Evolutionary conservation across 1,140 invertebrate genomes (phyloP), one percentile per base, ranked within the genome.

Genomic region (Drosophila mayri): DNA sequence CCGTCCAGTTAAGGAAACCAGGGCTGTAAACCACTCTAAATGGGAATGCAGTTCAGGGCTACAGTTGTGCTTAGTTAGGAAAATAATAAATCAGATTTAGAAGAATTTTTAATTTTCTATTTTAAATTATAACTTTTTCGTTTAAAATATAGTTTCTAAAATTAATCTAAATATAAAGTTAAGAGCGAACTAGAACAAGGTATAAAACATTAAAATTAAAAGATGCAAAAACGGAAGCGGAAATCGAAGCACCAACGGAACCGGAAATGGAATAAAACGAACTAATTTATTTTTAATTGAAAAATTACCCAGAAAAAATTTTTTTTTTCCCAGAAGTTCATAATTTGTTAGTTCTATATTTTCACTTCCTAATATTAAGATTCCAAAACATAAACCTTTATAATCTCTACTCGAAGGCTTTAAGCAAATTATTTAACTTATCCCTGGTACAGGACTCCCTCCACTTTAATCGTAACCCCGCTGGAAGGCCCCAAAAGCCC

Each of bases 1-100:
- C 60, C 61, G 67, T 67, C 50, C 77, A 75, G 63, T 37, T 18
- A 12, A 2, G 8, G 35, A 55, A 38, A 55, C 52, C 52, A 55
- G 52, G 52, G 50, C 50, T 54, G 50, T 54, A 9, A 37, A 32
- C 32, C 32, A 10, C 8, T 37, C 4, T 16, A 4, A 35, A 22
- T 7, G 1, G 32, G 4, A 22, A 25, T 22, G 35, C 32, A 25
- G 20, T 5, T 16, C 4, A 5, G 14, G 32, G 14, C 0, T 14
- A 16, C 14, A 20, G 10, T 32, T 50, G n/a, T 50, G 16, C 9
- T 28, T 28, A 5, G 16, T 25, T 10, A 4, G 12, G 12, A 11
- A 49, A 28, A 2, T 14, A 6, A 9, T 35, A 14, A 1, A 12
- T 30, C 30, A 7, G 11, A 7, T 20, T 14, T 2, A 12, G 16